A percentile compares a stretch with the other conserved stretches of the same genome.
These are phyloP conservation scores for Meloidogyne hapla DNA, from an alignment of 1,140 invertebrate species.

Conservation along the genomic window DNA sequence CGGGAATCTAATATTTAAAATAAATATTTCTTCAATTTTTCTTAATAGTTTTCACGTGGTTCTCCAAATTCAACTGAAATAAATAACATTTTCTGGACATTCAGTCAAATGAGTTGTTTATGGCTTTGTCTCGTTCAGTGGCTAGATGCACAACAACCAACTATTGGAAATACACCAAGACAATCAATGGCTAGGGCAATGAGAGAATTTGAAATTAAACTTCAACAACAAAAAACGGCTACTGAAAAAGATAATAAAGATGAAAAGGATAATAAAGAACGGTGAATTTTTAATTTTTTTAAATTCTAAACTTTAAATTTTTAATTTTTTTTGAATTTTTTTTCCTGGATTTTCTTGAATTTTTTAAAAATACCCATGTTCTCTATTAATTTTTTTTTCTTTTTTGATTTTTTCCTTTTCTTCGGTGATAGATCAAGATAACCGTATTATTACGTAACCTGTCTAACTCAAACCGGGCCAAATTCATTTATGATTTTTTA, in stretches of 20 bases:
- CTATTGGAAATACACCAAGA: neutral
- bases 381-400: too few species aligned
- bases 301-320: too few species aligned
- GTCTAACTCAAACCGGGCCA: too few species aligned
- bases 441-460: too few species aligned
- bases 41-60: conserved; percentile 10
- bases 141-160: conserved; percentile 46
- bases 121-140: conserved; percentile 49
- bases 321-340: too few species aligned
- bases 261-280: conserved; percentile 19
- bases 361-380: too few species aligned
- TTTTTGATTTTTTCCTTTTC: too few species aligned
- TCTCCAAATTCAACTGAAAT: neutral
- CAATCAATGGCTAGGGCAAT: conserved; percentile 39
- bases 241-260: conserved; percentile 16
- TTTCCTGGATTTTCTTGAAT: too few species aligned
- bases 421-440: too few species aligned
- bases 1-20: too few species aligned
- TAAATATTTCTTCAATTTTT: too few species aligned
- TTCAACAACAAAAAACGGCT: conserved; percentile 17
- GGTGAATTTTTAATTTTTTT: conserved; percentile 3
- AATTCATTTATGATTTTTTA: too few species aligned
- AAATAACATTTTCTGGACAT: conserved; percentile 44
- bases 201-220: conserved; percentile 35
- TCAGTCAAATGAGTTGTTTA: conserved; percentile 39